These are phyloP conservation scores for Epinephelus fuscoguttatus DNA, from an alignment of 2,113 vertebrate species.

Conservation along the genomic window DNA sequence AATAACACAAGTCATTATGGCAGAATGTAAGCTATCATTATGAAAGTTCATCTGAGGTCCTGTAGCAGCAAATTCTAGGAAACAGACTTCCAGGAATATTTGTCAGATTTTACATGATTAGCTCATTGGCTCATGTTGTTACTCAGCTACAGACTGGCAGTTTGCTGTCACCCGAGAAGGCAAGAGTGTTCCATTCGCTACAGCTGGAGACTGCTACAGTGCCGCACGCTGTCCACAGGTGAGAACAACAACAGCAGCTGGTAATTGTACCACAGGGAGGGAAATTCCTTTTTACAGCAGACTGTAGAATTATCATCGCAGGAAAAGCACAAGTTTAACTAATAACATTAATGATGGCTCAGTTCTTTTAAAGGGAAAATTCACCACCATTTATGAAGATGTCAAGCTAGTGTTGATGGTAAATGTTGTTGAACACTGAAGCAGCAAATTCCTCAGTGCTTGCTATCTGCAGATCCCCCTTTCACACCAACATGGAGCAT, in stretches of 20 bases:
- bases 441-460: no score
- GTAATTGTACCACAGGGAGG: not conserved
- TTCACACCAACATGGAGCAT: no score
- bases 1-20: slow-evolving; percentile 38
- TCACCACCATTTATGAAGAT: no score
- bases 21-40: slow-evolving; percentile 32
- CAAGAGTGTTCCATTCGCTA: slow-evolving; percentile 93
- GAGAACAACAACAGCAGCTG: slow-evolving; percentile 52
- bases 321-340: not conserved
- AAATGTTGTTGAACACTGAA: no score
- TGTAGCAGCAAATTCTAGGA: not conserved
- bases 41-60: slow-evolving; percentile 19
- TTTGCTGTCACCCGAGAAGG: slow-evolving; percentile 92
- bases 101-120: not conserved
- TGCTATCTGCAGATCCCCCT: no score
- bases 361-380: not conserved
- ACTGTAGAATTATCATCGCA: not conserved
- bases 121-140: slow-evolving; percentile 21
- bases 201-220: slow-evolving; percentile 97
- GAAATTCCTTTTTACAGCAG: not conserved
- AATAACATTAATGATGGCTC: not conserved
- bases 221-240: slow-evolving; percentile 95
- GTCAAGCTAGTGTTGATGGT: no score
- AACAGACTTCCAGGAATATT: not conserved
- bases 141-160: slow-evolving; percentile 93